Percentiles rank a stretch among this genome's conserved stretches.
phyloP scores from a whole-genome alignment of 2,797 vertebrate species.

The Gymnothorax javanicus region DNA sequence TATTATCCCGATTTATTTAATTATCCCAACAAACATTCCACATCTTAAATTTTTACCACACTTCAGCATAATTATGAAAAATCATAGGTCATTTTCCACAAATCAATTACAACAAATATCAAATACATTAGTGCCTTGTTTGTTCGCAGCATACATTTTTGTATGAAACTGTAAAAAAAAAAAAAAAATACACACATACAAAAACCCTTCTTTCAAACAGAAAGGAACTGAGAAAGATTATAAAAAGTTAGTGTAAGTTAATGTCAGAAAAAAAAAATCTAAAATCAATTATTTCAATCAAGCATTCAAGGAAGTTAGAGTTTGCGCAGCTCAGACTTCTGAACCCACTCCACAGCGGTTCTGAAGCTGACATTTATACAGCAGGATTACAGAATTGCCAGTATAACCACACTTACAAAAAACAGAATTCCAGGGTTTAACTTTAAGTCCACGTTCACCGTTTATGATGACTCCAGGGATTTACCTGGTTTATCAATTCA shows the following conservation, averaged over 20 bases:
- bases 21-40: background rate
- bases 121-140: background rate
- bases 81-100: background rate
- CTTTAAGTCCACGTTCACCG: too few species aligned
- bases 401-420: too few species aligned
- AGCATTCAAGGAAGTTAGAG: background rate
- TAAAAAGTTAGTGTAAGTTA: background rate
- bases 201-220: background rate
- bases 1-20: background rate
- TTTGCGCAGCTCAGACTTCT: background rate
- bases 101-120: background rate
- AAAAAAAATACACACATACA: background rate
- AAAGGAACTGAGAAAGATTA: background rate
- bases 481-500: too few species aligned
- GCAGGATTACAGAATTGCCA: too few species aligned
- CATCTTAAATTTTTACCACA: background rate
- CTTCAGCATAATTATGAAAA: background rate
- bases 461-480: too few species aligned
- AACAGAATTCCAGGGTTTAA: too few species aligned
- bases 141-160: background rate
- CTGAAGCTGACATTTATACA: background rate
- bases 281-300: background rate
- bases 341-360: background rate
- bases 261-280: background rate
- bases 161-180: background rate